Evolutionary conservation across 2,888 invertebrate species (phyloP).

Genomic region (Thera britannica): DNA sequence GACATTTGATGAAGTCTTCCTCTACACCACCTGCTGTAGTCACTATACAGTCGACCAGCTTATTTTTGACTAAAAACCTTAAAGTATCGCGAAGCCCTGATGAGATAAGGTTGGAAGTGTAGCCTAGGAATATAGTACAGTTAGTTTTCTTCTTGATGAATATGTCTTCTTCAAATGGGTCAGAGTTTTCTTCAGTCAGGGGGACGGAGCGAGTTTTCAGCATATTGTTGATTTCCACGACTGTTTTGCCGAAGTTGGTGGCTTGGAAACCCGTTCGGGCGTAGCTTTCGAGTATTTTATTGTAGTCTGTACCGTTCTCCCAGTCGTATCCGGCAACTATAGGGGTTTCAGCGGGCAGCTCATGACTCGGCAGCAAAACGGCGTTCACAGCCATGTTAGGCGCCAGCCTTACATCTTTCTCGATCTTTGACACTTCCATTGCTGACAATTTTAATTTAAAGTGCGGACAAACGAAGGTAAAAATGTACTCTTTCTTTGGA

Average conservation of each 20-base stretch:
- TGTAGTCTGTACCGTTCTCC: conserved; percentile 94
- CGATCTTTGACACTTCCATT: conserved; percentile 63
- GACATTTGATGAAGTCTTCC: conserved; percentile 99
- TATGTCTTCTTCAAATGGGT: conserved; percentile 90
- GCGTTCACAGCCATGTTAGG: conserved; percentile 87
- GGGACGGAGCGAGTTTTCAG: conserved; percentile 89
- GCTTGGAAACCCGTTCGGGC: conserved; percentile 97
- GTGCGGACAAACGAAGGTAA: background rate
- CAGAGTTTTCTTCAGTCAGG: conserved; percentile 87
- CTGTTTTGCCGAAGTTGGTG: conserved; percentile 95
- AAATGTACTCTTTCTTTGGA: conserved; percentile 5
- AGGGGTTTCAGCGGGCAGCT: conserved; percentile 87
- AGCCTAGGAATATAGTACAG: conserved; percentile 98
- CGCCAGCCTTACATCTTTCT: conserved; percentile 59
- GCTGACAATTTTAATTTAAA: conserved; percentile 31
- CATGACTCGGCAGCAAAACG: conserved; percentile 88
- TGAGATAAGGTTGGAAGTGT: conserved; percentile 98
- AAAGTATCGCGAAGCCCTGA: conserved; percentile 97
- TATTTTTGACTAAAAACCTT: conserved; percentile 86
- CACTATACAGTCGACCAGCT: conserved; percentile 97
- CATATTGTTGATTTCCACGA: conserved; percentile 97
- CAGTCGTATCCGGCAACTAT: conserved; percentile 96
- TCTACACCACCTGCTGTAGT: conserved; percentile 99
- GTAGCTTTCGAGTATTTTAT: conserved; percentile 92
- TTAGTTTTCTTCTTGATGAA: conserved; percentile 90